Conservation (phyloP, 2,113 vertebrate species). For the Zingel zingel region DNA sequence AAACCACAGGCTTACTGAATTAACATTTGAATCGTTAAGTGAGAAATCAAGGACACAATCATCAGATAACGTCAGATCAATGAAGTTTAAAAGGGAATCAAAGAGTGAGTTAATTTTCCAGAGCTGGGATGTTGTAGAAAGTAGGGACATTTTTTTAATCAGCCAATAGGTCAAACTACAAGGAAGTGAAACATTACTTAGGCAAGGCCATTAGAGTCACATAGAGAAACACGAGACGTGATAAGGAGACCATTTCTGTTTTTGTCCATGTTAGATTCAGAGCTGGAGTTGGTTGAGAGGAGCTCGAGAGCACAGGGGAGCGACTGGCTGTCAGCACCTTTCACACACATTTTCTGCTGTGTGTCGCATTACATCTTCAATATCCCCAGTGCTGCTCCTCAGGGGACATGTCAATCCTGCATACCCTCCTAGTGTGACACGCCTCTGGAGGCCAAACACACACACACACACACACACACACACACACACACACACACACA, state of each 20-base stretch:
- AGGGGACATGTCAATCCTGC: conserved; percentile 45
- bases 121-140: conserved; percentile 11
- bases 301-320: conserved; percentile 33
- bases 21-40: conserved; percentile 53
- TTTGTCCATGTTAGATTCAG: conserved; percentile 17
- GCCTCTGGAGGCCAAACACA: conserved; percentile 22
- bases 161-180: background rate
- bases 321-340: conserved; percentile 53
- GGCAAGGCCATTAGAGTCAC: conserved; percentile 3
- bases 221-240: background rate
- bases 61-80: conserved; percentile 44
- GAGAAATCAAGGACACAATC: conserved; percentile 50
- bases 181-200: conserved; percentile 13
- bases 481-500: conserved; percentile 7
- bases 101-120: conserved; percentile 24
- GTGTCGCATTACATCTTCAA: conserved; percentile 54
- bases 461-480: background rate
- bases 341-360: conserved; percentile 42
- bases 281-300: conserved; percentile 32
- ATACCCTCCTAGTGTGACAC: conserved; percentile 36
- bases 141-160: background rate
- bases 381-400: conserved; percentile 47
- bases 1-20: conserved; percentile 54
- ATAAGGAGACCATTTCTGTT: conserved; percentile 1
- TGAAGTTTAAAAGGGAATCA: conserved; percentile 51